These are phyloP conservation scores for Triplophysa dalaica DNA, from an alignment of 2,113 vertebrate genomes.

Conservation along the genomic window DNA sequence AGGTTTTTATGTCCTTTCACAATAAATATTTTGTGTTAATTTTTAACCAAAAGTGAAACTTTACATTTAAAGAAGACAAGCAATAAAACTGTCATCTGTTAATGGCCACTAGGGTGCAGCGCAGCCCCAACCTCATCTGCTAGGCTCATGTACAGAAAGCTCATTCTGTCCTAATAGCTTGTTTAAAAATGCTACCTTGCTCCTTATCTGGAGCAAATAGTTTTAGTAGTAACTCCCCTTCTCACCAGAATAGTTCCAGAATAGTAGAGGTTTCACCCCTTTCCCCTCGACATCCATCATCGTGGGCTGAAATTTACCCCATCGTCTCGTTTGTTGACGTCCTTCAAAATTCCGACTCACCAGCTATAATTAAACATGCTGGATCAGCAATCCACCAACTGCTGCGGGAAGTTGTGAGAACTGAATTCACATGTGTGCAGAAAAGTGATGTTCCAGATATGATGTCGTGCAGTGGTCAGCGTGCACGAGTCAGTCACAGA, in stretches of 20 bases:
- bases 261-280: constrained; percentile 31
- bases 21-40: too few species aligned
- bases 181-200: too few species aligned
- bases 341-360: neutral
- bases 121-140: neutral
- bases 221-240: too few species aligned
- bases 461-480: neutral
- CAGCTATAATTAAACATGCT: neutral
- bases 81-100: neutral
- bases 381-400: neutral
- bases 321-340: neutral
- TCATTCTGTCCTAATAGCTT: too few species aligned
- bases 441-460: neutral
- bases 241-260: neutral
- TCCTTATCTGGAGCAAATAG: too few species aligned
- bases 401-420: neutral
- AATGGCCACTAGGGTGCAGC: constrained; percentile 30
- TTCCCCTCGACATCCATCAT: constrained; percentile 26
- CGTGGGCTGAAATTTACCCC: neutral
- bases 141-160: too few species aligned
- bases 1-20: too few species aligned
- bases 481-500: neutral
- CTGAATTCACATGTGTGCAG: neutral
- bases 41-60: too few species aligned
- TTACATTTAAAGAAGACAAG: too few species aligned